Evolutionary conservation across 30 jellyfish, hydroid and myxozoan genomes (phyloP).

Genomic region (Clytia hemisphaerica): DNA sequence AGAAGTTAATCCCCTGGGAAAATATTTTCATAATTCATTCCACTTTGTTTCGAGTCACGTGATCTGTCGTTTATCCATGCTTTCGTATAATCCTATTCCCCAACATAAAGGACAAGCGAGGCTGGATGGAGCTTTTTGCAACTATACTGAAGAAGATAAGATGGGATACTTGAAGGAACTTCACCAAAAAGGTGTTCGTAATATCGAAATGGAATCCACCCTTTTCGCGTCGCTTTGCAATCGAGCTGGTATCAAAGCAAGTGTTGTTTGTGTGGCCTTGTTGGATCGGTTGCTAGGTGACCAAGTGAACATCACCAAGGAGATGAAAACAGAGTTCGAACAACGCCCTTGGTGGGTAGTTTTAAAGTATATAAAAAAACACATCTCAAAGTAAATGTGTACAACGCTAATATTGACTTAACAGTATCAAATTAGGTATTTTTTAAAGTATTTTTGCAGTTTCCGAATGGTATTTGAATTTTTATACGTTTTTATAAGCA

Average conservation of each 20-base stretch:
- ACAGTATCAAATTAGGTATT: too few relatives aligned
- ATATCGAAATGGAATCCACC: constrained; percentile 89
- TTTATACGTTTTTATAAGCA: too few relatives aligned
- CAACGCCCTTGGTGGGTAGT: constrained; percentile 69
- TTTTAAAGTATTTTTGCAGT: too few relatives aligned
- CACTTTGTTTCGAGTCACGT: not conserved
- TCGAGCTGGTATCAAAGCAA: constrained; percentile 86
- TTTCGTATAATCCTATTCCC: not conserved
- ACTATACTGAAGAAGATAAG: constrained; percentile 53
- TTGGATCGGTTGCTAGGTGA: constrained; percentile 64
- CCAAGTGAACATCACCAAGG: constrained; percentile 43
- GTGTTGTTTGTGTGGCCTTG: constrained; percentile 65
- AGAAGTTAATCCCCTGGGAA: not conserved
- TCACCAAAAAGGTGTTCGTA: constrained; percentile 54
- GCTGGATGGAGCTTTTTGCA: constrained; percentile 92
- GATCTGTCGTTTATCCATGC: not conserved
- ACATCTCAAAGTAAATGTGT: too few relatives aligned
- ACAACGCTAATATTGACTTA: too few relatives aligned
- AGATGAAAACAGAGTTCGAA: constrained; percentile 48
- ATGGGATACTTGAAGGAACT: constrained; percentile 47
- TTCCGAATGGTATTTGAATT: too few relatives aligned
- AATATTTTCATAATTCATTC: not conserved
- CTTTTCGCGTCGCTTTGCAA: constrained; percentile 85
- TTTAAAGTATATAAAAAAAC: constrained; percentile 48
- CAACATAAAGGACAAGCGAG: constrained; percentile 89